phyloP scores from a whole-genome alignment of 2,797 vertebrate species.

The Melopsittacus undulatus region DNA sequence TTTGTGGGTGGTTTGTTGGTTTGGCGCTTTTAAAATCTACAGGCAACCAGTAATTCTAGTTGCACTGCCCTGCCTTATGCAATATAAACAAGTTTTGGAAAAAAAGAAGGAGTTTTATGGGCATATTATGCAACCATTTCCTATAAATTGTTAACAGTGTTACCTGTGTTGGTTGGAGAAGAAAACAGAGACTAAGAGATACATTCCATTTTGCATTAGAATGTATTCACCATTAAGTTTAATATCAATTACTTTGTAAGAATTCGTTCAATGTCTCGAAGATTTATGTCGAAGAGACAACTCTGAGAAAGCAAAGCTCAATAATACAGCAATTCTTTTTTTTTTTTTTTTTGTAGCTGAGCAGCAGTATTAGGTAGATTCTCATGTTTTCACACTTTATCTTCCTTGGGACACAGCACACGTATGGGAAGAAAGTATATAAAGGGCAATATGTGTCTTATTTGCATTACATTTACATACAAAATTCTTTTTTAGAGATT shows the following conservation, averaged over 20 bases:
- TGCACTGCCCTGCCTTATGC: neutral
- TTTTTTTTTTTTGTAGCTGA: neutral
- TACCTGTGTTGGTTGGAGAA: neutral
- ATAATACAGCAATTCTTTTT: neutral
- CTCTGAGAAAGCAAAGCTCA: neutral
- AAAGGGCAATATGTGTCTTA: neutral
- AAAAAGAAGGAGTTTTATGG: neutral
- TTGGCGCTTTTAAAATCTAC: neutral
- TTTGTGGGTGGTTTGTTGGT: neutral
- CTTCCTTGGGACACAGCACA: neutral
- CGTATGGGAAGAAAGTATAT: neutral
- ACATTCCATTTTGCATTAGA: neutral
- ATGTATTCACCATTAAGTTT: neutral
- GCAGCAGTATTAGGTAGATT: neutral
- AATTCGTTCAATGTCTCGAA: neutral
- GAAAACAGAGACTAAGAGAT: neutral
- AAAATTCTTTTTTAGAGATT: neutral
- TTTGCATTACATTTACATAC: neutral
- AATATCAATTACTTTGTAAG: neutral
- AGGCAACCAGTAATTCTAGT: slow-evolving; percentile 50
- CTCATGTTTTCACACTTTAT: neutral
- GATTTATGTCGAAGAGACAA: neutral
- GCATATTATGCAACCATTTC: slow-evolving; percentile 15
- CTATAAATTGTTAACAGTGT: neutral
- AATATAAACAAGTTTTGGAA: neutral